Base-by-base conservation (phyloP, 2,797 vertebrate genomes). In the Anguilla anguilla region DNA sequence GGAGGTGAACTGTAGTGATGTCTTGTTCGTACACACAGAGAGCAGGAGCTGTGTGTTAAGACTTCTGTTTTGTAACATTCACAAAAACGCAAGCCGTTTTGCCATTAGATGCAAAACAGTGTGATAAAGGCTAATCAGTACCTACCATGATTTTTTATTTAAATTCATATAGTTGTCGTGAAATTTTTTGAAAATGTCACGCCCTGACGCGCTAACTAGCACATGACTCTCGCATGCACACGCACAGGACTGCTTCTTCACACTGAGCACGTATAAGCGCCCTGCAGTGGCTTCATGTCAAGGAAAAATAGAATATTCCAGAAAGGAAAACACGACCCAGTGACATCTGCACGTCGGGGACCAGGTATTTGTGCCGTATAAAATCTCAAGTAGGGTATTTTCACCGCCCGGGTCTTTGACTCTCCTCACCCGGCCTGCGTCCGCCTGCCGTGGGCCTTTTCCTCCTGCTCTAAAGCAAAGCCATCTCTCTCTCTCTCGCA, bases 1-100 rank as follows among this genome's bases (percentile, higher is more conserved):
- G 84, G 84, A 89, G 88, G 86, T 89, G 91, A 90, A 85, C 87
- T 85, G 85, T 88, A 87, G 83, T 86, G 79, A 82, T 69, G 89
- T 85, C 86, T 57, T 67, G 69, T 84, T 35, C 59, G 43, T 35
- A 55, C 49, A 49, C 31, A 28, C n/a, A 61, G 74, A 39, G 39
- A 69, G 43, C 7, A 83, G 67, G 57, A 43, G 84, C 57, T 19
- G 6, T 72, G 7, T 19, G 3, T 28, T 39, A 69, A 72, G 74
- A 11, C n/a, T 28, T 53, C n/a, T 17, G 3, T 19, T 25, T n/a
- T 43, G 69, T 22, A 86, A 49, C 6, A 22, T 79, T 22, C 51
- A 25, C 28, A 49, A 25, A 19, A 57, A 7, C 22, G 22, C 13
- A 13, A 74, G 19, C 31, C 59, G 49, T 39, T n/a, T 74, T 51